Evolutionary conservation across 2,888 invertebrate genomes (phyloP).

Genomic region (Cerceris ruficornis): DNA sequence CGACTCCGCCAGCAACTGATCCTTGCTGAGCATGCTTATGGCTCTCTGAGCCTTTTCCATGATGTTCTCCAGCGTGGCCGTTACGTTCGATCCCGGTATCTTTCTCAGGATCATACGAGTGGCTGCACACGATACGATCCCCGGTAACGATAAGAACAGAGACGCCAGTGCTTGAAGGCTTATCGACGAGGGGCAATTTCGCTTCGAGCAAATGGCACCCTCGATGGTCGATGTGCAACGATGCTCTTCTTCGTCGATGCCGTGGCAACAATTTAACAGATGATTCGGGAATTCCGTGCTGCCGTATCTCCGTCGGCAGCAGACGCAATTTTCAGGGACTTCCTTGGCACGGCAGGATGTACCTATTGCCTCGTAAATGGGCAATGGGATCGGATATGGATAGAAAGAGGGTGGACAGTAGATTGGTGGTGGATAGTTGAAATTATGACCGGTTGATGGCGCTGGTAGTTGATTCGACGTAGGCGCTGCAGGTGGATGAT

Average conservation of each 20-base stretch:
- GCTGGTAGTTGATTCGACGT: slow-evolving; percentile 12
- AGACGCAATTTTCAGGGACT: slow-evolving; percentile 31
- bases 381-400: slow-evolving; percentile 69
- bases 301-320: slow-evolving; percentile 28
- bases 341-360: slow-evolving; percentile 19
- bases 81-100: slow-evolving; percentile 74
- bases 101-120: slow-evolving; percentile 74
- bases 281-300: not conserved
- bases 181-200: slow-evolving; percentile 74
- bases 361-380: slow-evolving; percentile 59
- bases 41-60: slow-evolving; percentile 71
- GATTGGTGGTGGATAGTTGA: slow-evolving; percentile 43
- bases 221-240: slow-evolving; percentile 59
- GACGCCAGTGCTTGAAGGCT: slow-evolving; percentile 77
- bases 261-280: slow-evolving; percentile 12
- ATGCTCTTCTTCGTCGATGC: slow-evolving; percentile 55
- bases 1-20: slow-evolving; percentile 75
- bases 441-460: slow-evolving; percentile 25
- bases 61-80: slow-evolving; percentile 71
- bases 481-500: slow-evolving; percentile 32
- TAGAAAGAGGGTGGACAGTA: slow-evolving; percentile 65
- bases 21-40: slow-evolving; percentile 67
- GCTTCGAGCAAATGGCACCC: slow-evolving; percentile 70
- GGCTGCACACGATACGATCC: slow-evolving; percentile 74
- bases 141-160: slow-evolving; percentile 75